Conservation (phyloP, 2,888 invertebrate genomes). For the Stenchaetothrips biformis region DNA sequence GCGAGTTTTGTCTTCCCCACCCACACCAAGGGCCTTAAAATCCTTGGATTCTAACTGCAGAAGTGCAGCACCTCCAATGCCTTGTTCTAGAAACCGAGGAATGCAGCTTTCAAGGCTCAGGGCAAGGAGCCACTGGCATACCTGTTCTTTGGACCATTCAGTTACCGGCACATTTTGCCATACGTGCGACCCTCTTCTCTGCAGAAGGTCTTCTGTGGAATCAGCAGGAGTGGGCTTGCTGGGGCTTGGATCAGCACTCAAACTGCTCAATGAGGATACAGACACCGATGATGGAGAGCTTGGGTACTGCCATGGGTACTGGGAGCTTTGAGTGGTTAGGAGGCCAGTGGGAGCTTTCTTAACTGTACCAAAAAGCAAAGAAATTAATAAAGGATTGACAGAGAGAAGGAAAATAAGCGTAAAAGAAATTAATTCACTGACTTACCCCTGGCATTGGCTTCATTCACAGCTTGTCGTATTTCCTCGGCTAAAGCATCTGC, state of each 20-base stretch:
- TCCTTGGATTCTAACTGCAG: conserved; percentile 85
- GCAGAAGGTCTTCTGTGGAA: conserved; percentile 25
- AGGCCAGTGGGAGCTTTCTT: conserved; percentile 57
- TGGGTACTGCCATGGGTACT: conserved; percentile 34
- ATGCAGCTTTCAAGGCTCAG: conserved; percentile 78
- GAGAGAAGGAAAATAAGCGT: background rate
- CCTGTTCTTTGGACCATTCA: conserved; percentile 77
- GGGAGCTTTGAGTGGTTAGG: conserved; percentile 33
- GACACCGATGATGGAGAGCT: conserved; percentile 41
- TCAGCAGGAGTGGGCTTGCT: conserved; percentile 53
- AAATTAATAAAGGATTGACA: conserved; percentile 9
- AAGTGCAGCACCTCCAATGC: conserved; percentile 81
- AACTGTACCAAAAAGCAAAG: conserved; percentile 46
- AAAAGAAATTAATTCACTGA: background rate
- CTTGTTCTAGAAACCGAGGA: conserved; percentile 79
- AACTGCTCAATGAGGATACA: conserved; percentile 41
- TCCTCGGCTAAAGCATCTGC: conserved; percentile 69
- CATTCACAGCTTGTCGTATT: conserved; percentile 81
- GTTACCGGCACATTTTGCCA: conserved; percentile 66
- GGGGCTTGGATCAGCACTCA: conserved; percentile 40
- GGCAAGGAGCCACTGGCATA: conserved; percentile 86
- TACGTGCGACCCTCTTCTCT: conserved; percentile 58
- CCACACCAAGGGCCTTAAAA: conserved; percentile 79
- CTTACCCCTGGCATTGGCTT: conserved; percentile 79
- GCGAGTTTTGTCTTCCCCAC: conserved; percentile 73